Percentiles rank a stretch among this genome's conserved stretches.
Evolutionary conservation across 2,113 vertebrate species (phyloP).

Genomic region (Indicator indicator): DNA sequence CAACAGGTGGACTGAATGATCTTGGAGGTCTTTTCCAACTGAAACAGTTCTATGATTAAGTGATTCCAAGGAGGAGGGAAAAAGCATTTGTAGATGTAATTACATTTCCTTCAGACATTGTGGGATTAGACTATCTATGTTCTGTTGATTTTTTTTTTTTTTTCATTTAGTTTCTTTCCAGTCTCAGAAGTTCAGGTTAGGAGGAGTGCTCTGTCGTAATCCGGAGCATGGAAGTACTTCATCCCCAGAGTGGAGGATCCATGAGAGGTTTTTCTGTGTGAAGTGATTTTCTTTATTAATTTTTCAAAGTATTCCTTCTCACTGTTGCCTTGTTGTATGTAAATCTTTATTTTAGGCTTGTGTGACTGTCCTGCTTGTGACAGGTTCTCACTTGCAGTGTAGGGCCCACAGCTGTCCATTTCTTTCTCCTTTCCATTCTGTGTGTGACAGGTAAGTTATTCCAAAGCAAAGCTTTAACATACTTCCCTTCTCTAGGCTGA

Average conservation of each 20-base stretch:
- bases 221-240: accelerated
- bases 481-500: background rate
- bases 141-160: background rate
- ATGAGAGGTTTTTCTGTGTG: background rate
- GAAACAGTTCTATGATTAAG: no score
- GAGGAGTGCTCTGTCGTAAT: background rate
- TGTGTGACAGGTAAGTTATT: background rate
- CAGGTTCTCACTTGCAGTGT: background rate
- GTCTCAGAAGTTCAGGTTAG: background rate
- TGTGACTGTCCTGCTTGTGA: background rate
- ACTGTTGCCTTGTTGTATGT: background rate
- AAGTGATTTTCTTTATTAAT: background rate
- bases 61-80: background rate
- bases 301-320: background rate
- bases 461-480: background rate
- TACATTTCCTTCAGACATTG: background rate
- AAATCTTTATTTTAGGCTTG: background rate
- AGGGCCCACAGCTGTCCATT: accelerated
- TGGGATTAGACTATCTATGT: background rate
- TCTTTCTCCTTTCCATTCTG: background rate
- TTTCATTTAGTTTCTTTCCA: background rate
- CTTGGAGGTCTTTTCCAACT: no score
- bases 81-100: background rate
- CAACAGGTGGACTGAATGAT: no score
- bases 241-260: background rate